These are phyloP conservation scores for Agrenia bidenticulata DNA, from an alignment of 2,888 invertebrate genomes.

Conservation along the genomic window DNA sequence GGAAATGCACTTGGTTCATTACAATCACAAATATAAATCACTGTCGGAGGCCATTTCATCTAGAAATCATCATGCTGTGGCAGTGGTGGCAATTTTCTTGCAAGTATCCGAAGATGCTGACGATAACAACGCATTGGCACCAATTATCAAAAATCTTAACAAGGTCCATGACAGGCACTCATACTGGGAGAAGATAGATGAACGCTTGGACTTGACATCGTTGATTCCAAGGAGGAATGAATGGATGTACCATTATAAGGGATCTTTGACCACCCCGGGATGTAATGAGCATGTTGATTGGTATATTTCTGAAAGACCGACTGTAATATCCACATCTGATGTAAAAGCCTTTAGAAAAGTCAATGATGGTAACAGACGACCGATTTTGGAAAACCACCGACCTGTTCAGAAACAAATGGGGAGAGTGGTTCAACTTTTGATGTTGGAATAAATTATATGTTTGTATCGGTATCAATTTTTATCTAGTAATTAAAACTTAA, in stretches of 20 bases:
- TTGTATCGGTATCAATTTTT: too few species aligned
- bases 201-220: constrained; percentile 15
- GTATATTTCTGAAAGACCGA: constrained; percentile 7
- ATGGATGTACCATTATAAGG: constrained; percentile 21
- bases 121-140: not conserved
- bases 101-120: not conserved
- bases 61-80: constrained; percentile 12
- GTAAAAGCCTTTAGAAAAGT: too few species aligned
- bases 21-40: not conserved
- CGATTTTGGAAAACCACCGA: too few species aligned
- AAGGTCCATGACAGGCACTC: not conserved
- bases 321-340: too few species aligned
- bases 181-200: not conserved
- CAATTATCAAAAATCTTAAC: constrained; percentile 10
- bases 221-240: not conserved
- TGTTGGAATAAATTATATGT: too few species aligned
- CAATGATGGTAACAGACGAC: too few species aligned
- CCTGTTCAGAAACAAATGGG: too few species aligned
- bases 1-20: constrained; percentile 26
- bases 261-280: constrained; percentile 27
- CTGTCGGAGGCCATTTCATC: not conserved
- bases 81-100: constrained; percentile 5
- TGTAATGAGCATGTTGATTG: constrained; percentile 33
- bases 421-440: too few species aligned
- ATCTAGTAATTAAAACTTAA: too few species aligned